Evolutionary conservation across 2,113 vertebrate species (phyloP).

Genomic region (Theristicus caerulescens): DNA sequence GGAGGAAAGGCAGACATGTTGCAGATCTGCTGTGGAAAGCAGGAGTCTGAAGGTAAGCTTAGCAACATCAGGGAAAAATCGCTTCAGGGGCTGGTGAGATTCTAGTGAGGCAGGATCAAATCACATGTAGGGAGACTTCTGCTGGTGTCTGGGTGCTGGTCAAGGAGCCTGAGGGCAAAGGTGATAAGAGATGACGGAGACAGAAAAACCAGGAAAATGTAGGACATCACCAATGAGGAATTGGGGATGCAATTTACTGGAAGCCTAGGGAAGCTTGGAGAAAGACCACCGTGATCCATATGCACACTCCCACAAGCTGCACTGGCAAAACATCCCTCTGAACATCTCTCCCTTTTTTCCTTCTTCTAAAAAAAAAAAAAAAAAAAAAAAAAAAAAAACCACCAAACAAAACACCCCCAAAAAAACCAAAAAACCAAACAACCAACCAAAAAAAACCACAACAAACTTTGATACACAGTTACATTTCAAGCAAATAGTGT

Average conservation of each 20-base stretch:
- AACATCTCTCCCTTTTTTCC: neutral
- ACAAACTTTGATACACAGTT: neutral
- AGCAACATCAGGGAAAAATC: neutral
- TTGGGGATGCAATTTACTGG: neutral
- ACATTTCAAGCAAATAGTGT: neutral
- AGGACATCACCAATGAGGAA: neutral
- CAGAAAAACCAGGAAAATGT: neutral
- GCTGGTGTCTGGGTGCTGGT: neutral
- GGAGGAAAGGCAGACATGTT: neutral
- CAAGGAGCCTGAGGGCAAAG: neutral
- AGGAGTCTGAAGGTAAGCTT: neutral
- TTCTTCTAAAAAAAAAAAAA: neutral
- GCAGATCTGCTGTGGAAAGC: neutral
- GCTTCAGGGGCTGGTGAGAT: neutral
- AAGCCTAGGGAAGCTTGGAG: neutral
- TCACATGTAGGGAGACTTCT: neutral
- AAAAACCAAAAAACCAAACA: neutral
- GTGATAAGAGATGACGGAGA: neutral
- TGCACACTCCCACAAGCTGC: neutral
- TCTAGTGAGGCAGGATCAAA: neutral
- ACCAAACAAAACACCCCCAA: too few species aligned
- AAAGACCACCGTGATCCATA: fast-evolving
- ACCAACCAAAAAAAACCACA: too few species aligned
- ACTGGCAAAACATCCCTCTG: neutral
- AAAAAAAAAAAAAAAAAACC: too few species aligned